phyloP scores from a whole-genome alignment of 53 echinoderm and acorn worm species.

The Astropecten irregularis region DNA sequence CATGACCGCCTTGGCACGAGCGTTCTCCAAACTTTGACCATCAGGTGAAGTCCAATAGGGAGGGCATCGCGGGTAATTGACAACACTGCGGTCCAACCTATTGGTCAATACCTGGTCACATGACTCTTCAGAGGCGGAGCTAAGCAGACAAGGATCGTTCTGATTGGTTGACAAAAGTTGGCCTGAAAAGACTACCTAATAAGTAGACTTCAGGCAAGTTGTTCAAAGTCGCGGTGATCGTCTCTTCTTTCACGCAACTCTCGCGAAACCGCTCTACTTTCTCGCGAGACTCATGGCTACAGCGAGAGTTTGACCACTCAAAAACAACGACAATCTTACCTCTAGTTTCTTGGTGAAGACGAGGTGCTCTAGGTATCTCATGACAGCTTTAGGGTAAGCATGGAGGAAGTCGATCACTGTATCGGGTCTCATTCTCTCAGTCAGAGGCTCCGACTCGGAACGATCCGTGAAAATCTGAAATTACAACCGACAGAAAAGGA shows the following conservation, averaged over 20 bases:
- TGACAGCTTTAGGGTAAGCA: constrained; percentile 91
- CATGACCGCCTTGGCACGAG: too few relatives aligned
- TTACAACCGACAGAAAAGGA: neutral
- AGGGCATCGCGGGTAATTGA: constrained; percentile 96
- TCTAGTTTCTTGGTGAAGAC: constrained; percentile 94
- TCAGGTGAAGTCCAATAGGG: constrained; percentile 98
- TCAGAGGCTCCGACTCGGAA: constrained; percentile 74
- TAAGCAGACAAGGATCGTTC: neutral
- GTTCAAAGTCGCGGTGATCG: too few relatives aligned
- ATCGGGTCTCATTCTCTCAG: constrained; percentile 87
- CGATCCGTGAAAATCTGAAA: constrained; percentile 87
- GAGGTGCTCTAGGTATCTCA: constrained; percentile 86
- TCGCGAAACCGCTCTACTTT: too few relatives aligned
- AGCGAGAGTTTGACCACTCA: too few relatives aligned
- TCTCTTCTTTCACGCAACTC: too few relatives aligned
- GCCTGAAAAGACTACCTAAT: too few relatives aligned
- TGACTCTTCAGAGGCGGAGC: constrained; percentile 43
- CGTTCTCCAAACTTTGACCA: neutral
- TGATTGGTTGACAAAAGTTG: too few relatives aligned
- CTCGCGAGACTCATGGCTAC: too few relatives aligned
- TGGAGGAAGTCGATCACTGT: constrained; percentile 95
- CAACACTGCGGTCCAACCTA: constrained; percentile 93
- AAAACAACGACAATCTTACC: too few relatives aligned
- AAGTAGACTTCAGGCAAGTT: too few relatives aligned
- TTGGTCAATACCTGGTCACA: constrained; percentile 88